phyloP scores from a whole-genome alignment of 2,113 vertebrate genomes.

The Pluvialis apricaria region DNA sequence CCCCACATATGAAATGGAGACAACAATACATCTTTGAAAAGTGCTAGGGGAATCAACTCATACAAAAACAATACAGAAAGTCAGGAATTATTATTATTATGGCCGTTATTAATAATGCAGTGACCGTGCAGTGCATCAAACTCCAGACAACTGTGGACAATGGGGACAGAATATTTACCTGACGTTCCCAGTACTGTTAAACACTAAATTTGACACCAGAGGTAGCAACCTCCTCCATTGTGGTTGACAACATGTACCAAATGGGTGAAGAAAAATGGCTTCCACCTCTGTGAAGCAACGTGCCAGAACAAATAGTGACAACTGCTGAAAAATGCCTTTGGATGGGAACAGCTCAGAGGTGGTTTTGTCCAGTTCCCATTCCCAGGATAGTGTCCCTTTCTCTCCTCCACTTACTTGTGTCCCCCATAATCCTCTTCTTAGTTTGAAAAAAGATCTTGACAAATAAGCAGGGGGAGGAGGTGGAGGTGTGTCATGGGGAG shows the following conservation, averaged over 20 bases:
- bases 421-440: not conserved
- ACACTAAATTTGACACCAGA: not conserved
- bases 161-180: not conserved
- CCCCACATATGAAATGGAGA: not conserved
- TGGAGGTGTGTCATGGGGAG: not conserved
- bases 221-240: not conserved
- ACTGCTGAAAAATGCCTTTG: not conserved
- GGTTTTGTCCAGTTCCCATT: not conserved
- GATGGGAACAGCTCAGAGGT: not conserved
- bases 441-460: not conserved
- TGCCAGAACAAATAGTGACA: not conserved
- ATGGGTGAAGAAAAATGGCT: not conserved
- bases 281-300: not conserved
- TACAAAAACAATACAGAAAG: not conserved
- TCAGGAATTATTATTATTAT: not conserved
- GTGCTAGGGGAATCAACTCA: not conserved
- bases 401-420: not conserved
- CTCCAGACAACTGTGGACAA: not conserved
- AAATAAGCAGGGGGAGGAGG: not conserved
- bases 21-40: not conserved
- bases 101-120: not conserved
- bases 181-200: not conserved
- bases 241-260: not conserved
- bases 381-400: rapidly evolving
- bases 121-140: not conserved